Percentiles rank a stretch among this genome's conserved stretches.
phyloP scores from a whole-genome alignment of 2,888 invertebrate species.

The Trimorus sp. region DNA sequence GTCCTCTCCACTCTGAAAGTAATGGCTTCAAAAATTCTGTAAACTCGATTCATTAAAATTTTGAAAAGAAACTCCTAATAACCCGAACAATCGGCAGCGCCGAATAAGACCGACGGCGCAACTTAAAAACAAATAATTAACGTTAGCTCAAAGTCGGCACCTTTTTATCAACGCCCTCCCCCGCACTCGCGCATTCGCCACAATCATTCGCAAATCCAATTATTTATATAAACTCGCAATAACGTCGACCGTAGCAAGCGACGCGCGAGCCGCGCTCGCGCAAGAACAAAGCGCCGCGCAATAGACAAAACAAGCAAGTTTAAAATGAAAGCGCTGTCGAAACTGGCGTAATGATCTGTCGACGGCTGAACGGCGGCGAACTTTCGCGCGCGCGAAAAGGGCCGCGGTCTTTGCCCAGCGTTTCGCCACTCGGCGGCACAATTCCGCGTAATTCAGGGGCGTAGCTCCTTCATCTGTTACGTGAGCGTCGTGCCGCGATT shows the following conservation, averaged over 20 bases:
- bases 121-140: too few relatives aligned
- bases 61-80: too few relatives aligned
- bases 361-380: constrained; percentile 48
- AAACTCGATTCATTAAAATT: too few relatives aligned
- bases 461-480: constrained; percentile 58
- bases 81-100: too few relatives aligned
- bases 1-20: too few relatives aligned
- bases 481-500: constrained; percentile 71
- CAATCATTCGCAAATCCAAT: constrained; percentile 39
- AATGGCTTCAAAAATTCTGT: background rate
- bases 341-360: constrained; percentile 58
- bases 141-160: too few relatives aligned
- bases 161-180: too few relatives aligned
- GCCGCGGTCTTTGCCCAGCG: constrained; percentile 51
- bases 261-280: constrained; percentile 26
- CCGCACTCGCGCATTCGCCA: background rate
- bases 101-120: too few relatives aligned
- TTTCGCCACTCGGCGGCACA: constrained; percentile 71
- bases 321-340: constrained; percentile 56
- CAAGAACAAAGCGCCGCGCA: constrained; percentile 45
- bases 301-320: constrained; percentile 50
- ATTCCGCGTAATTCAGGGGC: constrained; percentile 70
- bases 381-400: constrained; percentile 46
- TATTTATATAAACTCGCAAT: constrained; percentile 46
- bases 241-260: constrained; percentile 10